Conservation (phyloP, 2,797 vertebrate species). For the Crax fasciolata region DNA sequence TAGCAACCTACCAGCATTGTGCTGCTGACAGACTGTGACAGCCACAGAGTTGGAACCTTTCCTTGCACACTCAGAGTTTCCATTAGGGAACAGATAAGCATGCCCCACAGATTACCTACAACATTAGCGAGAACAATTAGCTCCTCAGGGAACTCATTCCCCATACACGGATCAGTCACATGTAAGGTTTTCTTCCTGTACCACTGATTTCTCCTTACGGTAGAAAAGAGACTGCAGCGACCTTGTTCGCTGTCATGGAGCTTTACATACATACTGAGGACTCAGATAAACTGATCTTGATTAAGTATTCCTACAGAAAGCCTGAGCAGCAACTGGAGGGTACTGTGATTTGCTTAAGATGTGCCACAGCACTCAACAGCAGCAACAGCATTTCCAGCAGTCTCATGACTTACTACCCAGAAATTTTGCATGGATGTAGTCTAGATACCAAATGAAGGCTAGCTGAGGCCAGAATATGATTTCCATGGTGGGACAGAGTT, state of each 20-base stretch:
- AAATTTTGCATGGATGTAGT: neutral
- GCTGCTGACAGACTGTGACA: neutral
- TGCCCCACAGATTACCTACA: neutral
- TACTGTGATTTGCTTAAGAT: neutral
- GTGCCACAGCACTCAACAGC: neutral
- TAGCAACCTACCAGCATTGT: neutral
- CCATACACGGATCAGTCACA: neutral
- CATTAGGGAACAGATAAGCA: neutral
- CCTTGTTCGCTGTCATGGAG: neutral
- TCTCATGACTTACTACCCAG: neutral
- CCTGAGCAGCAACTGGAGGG: neutral
- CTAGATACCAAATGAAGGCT: neutral
- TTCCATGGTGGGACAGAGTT: neutral
- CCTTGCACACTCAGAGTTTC: accelerated
- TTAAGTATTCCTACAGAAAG: neutral
- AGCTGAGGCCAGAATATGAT: neutral
- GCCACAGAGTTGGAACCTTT: neutral
- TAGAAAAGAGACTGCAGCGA: neutral
- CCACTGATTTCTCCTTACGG: neutral
- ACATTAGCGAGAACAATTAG: accelerated
- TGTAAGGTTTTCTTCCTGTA: neutral
- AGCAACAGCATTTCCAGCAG: neutral
- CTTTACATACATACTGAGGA: neutral
- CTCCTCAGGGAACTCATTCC: neutral
- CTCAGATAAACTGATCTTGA: neutral